Base-by-base conservation (phyloP, 2,888 invertebrate species). In the Sabatieria punctata region DNA sequence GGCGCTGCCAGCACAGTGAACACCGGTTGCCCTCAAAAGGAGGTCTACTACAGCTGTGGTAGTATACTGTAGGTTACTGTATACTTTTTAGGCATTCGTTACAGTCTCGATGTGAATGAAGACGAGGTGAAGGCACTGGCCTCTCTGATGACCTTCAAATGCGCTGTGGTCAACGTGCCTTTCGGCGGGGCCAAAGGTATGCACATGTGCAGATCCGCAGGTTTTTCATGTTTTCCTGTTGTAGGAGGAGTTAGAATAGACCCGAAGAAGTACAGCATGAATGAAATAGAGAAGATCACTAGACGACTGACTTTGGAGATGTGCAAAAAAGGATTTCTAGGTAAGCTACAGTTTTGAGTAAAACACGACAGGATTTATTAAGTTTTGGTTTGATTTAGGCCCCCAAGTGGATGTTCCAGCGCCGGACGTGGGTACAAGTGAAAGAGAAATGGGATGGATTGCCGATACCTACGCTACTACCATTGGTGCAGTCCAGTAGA, bases 331-430 rank as follows among this genome's bases (percentile, higher is more conserved):
- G 86, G 86, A 60, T 88, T 86, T 67, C 83, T 85, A 66, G n/a
- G n/a, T n/a, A n/a, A n/a, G n/a, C n/a, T n/a, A n/a, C n/a, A n/a
- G n/a, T n/a, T n/a, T n/a, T n/a, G n/a, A n/a, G n/a, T n/a, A n/a
- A n/a, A n/a, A n/a, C n/a, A n/a, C n/a, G n/a, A n/a, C n/a, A n/a
- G n/a, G n/a, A n/a, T n/a, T n/a, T n/a, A n/a, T n/a, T n/a, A n/a
- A n/a, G n/a, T n/a, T n/a, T n/a, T n/a, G n/a, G n/a, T n/a, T n/a
- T n/a, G n/a, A n/a, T n/a, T n/a, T n/a, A n/a, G 89, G 93, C 58
- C 93, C 95, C 48, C 91, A 88, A 50, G 80, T 95, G 46, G 95
- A 95, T 68, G 93, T 95, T n/a, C 93, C 93, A n/a, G 95, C 93
- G 39, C 95, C 95, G 1, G 95, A 95, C 70, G 88, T 95, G 82